Evolutionary conservation across 2,888 invertebrate species (phyloP).

Genomic region (Drosophila pseudotalamancana): DNA sequence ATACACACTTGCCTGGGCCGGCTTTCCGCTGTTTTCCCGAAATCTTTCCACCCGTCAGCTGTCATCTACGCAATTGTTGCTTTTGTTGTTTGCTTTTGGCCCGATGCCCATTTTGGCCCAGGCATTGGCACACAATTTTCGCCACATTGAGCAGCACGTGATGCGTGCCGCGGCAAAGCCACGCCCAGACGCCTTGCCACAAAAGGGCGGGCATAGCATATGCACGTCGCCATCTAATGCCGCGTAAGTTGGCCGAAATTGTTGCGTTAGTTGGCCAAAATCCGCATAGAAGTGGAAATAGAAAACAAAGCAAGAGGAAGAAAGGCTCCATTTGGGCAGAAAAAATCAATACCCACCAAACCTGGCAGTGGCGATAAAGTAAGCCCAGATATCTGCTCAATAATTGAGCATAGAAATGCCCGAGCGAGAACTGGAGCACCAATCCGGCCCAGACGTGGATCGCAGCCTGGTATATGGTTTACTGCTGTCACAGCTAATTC

Average conservation of each 20-base stretch:
- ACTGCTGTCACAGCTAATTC: conserved; percentile 64
- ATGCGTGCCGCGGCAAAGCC: conserved; percentile 49
- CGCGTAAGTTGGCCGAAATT: conserved; percentile 37
- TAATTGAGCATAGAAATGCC: conserved; percentile 53
- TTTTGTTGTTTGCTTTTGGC: conserved; percentile 50
- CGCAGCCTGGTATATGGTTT: conserved; percentile 12
- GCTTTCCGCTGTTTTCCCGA: not conserved
- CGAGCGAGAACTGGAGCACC: not conserved
- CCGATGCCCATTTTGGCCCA: conserved; percentile 23
- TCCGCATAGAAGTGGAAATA: not conserved
- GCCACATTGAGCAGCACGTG: conserved; percentile 73
- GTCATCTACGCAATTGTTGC: conserved; percentile 29
- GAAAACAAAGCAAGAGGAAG: not conserved
- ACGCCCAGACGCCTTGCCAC: conserved; percentile 15
- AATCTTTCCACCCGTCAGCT: conserved; percentile 50
- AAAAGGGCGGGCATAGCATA: conserved; percentile 31
- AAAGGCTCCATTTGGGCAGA: conserved; percentile 30
- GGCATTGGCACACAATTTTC: conserved; percentile 50
- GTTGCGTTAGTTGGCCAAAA: conserved; percentile 25
- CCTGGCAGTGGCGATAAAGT: conserved; percentile 23
- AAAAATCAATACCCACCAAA: conserved; percentile 52
- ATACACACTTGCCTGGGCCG: conserved; percentile 44
- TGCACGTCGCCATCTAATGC: conserved; percentile 44
- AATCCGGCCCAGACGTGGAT: not conserved
- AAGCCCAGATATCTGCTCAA: conserved; percentile 48